Evolutionary conservation across 2,797 vertebrate species (phyloP).

Genomic region (Sebastes elongatus): DNA sequence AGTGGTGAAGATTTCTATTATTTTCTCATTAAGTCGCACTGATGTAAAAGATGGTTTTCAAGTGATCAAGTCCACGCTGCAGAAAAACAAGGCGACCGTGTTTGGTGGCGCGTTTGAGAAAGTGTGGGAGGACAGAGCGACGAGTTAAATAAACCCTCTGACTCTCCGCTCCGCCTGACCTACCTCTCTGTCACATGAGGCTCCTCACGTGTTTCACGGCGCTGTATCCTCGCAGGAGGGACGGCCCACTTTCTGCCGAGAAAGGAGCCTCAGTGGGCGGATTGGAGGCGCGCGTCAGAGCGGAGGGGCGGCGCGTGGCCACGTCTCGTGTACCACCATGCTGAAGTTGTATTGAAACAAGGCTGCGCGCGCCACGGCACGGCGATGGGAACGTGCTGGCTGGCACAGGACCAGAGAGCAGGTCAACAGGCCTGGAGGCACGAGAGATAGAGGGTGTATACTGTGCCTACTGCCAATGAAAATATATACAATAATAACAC

Average conservation of each 20-base stretch:
- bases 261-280: conserved; percentile 61
- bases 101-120: conserved; percentile 78
- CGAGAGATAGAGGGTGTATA: background rate
- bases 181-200: conserved; percentile 90
- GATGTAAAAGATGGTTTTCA: background rate
- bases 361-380: conserved; percentile 32
- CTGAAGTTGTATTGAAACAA: conserved; percentile 77
- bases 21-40: background rate
- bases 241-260: conserved; percentile 64
- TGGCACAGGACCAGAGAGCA: background rate
- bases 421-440: background rate
- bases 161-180: conserved; percentile 86
- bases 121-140: conserved; percentile 89
- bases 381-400: conserved; percentile 44
- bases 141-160: conserved; percentile 93
- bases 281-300: conserved; percentile 54
- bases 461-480: background rate
- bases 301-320: conserved; percentile 52
- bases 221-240: conserved; percentile 75
- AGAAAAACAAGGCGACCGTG: conserved; percentile 39
- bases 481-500: background rate
- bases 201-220: conserved; percentile 95
- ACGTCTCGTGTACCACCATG: conserved; percentile 82
- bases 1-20: background rate
- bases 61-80: conserved; percentile 20